These are phyloP conservation scores for Phortica magna DNA, from an alignment of 2,888 invertebrate genomes.

Conservation along the genomic window DNA sequence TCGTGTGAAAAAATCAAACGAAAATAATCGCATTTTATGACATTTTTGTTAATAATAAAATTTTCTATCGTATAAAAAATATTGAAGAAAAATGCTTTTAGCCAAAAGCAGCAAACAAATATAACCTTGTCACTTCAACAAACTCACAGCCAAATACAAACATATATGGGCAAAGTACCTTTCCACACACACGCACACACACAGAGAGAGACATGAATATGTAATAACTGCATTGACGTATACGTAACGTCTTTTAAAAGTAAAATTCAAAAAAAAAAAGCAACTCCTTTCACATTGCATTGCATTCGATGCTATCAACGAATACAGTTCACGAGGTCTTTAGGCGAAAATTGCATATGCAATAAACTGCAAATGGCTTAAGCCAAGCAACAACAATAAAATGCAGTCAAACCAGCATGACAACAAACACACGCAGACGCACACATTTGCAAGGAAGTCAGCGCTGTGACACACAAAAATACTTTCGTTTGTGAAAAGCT, in stretches of 20 bases:
- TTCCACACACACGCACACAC: neutral
- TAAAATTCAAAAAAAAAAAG: constrained; percentile 3
- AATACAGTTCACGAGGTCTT: constrained; percentile 40
- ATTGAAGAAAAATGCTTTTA: no score
- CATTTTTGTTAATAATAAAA: no score
- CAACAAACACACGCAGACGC: constrained; percentile 3
- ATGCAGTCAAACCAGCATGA: constrained; percentile 42
- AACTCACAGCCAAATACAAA: no score
- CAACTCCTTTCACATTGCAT: constrained; percentile 20
- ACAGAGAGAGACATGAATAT: neutral
- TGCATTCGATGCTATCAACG: constrained; percentile 5
- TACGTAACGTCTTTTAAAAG: neutral
- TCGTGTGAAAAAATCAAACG: constrained; percentile 9
- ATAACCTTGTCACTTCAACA: no score
- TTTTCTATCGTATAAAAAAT: no score
- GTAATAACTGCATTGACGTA: neutral
- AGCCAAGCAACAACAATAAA: constrained; percentile 15
- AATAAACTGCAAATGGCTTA: neutral
- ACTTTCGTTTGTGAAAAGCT: constrained; percentile 25
- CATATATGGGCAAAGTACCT: neutral
- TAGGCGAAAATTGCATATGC: constrained; percentile 27
- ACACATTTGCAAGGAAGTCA: constrained; percentile 23
- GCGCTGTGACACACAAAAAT: constrained; percentile 27
- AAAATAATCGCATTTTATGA: no score
- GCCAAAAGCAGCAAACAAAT: no score